A percentile compares a stretch with the other conserved stretches of the same genome.
phyloP scores from a whole-genome alignment of 2,888 invertebrate genomes.

The Macrosiphum euphorbiae region DNA sequence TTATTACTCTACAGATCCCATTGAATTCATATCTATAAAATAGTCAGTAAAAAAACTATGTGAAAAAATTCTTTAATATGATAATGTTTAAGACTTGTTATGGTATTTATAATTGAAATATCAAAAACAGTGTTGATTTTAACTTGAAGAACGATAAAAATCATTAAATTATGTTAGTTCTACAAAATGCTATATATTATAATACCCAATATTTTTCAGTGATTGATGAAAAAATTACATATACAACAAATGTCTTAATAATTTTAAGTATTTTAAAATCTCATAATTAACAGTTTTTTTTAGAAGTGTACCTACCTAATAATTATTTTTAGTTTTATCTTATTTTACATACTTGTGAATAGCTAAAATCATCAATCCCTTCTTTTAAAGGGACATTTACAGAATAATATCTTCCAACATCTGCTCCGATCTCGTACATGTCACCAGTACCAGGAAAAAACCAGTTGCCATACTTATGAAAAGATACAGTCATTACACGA shows the following conservation, averaged over 20 bases:
- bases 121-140: neutral
- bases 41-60: neutral
- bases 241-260: neutral
- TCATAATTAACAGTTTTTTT: neutral
- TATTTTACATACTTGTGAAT: conserved; percentile 77
- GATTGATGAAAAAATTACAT: neutral
- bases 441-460: conserved; percentile 99
- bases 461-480: conserved; percentile 98
- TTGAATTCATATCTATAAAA: neutral
- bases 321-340: neutral
- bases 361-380: conserved; percentile 95
- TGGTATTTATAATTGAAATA: neutral
- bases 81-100: neutral
- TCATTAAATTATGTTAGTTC: neutral
- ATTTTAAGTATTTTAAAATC: neutral
- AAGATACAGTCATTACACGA: conserved; percentile 98
- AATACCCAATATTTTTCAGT: neutral
- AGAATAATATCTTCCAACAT: conserved; percentile 95
- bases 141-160: neutral
- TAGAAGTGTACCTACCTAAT: neutral
- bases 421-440: conserved; percentile 98
- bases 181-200: neutral
- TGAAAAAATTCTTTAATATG: neutral
- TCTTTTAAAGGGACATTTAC: conserved; percentile 98
- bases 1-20: neutral